Base-by-base conservation (phyloP, 2,888 invertebrate species). In the Drosophila infuscata region DNA sequence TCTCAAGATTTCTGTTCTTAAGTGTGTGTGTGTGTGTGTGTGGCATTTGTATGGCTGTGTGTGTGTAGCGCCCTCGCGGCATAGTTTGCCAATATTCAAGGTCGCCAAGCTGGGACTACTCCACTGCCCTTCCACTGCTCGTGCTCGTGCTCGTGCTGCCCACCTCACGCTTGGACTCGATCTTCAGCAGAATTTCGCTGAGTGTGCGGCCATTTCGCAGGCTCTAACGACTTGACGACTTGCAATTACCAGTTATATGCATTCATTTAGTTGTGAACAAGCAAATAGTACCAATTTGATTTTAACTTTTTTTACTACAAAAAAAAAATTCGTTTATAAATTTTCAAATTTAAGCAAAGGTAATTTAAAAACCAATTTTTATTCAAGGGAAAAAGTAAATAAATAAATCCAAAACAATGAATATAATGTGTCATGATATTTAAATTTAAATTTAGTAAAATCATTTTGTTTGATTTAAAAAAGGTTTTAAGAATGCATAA, bases 31-130 rank as follows among this genome's bases (percentile, higher is more conserved):
- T 56, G 33, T 46, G 17, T 51, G 20, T 17, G 17, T 41, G 32
- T 33, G 33, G 53, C 43, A 29, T 51, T 29, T 62, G 46, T 25
- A 35, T 53, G 67, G 63, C 43, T 51, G 41, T 71, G 52, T 71
- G 64, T 75, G 65, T 74, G 82, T 79, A 89, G 89, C 89, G 88
- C 90, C 85, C 70, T 72, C 76, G 76, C 85, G 89, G 82, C 86
- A 89, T 89, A 88, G 91, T 88, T 90, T 90, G 88, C 91, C 20
- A 57, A 79, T 77, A 81, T 90, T 89, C 88, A 88, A 88, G 88
- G 88, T 84, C 88, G 81, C 70, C 60, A 63, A 49, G 54, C 68
- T 66, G 56, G n/a, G 61, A 41, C 59, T 32, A 38, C 59, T 30
- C n/a, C 46, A 30, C 60, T 66, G 41, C n/a, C 11, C 41, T 20